Evolutionary conservation across 2,888 invertebrate species (phyloP), one percentile per base, ranked within the genome.

Genomic region (Orchesella flavescens): DNA sequence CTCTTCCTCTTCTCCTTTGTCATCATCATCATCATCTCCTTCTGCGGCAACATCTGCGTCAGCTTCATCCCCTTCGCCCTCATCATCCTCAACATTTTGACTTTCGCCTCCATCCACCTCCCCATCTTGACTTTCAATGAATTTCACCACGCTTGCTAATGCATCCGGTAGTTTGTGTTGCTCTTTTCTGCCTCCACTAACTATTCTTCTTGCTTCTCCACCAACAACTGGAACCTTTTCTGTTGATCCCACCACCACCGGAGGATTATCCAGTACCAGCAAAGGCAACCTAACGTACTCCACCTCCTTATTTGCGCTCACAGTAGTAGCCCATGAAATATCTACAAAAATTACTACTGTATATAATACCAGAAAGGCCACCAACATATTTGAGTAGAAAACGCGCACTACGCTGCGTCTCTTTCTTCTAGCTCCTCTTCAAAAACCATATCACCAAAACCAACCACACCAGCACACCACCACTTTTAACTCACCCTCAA

Each of bases 221-320:
- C 17, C 68, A 44, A 5, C 19, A 19, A 3, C 57, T 15, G 2
- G 1, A 10, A 1, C 66, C 66, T 44, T 43, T 17, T 17, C 66
- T 23, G 17, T 10, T 19, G 63, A 34, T 63, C 1, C 44, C 66
- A 43, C 66, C 19, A 17, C n/a, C 19, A 55, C 10, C n/a, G 44
- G 44, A 44, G 49, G 49, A 12, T 49, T 19, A 13, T 59, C 49
- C 17, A 71, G 13, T 10, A 66, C 59, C 24, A 79, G 19, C 44
- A 79, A 34, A 0, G 79, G 79, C 7, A 79, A 66, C 21, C 79
- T 49, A 15, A 79, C 49, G 44, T 71, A 79, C 24, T 79, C 79
- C 15, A 12, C 49, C 49, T 15, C 49, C 34, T 34, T 2, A 7
- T 34, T 34, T 34, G 34, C 34, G 7, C 34, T 34, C 34, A 34